Conservation (phyloP, 1,140 invertebrate genomes). For the Pantala flavescens region DNA sequence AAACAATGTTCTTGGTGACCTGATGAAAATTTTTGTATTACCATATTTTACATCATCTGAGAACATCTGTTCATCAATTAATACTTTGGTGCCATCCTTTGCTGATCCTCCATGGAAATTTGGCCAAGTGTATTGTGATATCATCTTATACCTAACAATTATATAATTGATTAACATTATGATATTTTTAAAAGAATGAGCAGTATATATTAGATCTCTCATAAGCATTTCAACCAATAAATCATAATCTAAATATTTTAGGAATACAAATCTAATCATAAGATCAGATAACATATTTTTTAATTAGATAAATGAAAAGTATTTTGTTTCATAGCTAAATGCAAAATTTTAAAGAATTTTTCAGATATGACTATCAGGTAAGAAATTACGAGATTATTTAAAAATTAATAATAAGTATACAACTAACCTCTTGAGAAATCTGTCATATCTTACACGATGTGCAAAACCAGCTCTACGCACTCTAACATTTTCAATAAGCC, state of each 20-base stretch:
- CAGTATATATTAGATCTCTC: background rate
- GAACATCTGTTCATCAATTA: slow-evolving; percentile 71
- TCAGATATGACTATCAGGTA: no score
- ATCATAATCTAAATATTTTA: no score
- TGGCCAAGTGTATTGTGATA: slow-evolving; percentile 88
- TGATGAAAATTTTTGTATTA: slow-evolving; percentile 89
- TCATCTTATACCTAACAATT: slow-evolving; percentile 83
- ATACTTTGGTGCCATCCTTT: slow-evolving; percentile 69
- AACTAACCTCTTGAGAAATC: slow-evolving; percentile 63
- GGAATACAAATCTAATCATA: no score
- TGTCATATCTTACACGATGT: slow-evolving; percentile 78
- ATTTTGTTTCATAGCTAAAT: no score
- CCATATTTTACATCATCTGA: slow-evolving; percentile 82
- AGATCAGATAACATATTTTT: no score
- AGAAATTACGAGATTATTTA: no score
- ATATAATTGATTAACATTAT: slow-evolving; percentile 20
- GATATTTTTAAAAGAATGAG: background rate
- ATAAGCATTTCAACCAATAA: no score
- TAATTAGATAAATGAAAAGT: no score
- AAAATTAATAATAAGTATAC: background rate
- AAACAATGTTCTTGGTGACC: slow-evolving; percentile 81
- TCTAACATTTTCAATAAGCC: slow-evolving; percentile 84
- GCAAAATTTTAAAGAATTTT: no score
- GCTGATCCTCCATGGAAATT: slow-evolving; percentile 68
- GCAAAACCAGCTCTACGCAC: slow-evolving; percentile 90